Evolutionary conservation across 2,113 vertebrate genomes (phyloP), one percentile per base, ranked within the genome.

Genomic region (Anhinga anhinga): DNA sequence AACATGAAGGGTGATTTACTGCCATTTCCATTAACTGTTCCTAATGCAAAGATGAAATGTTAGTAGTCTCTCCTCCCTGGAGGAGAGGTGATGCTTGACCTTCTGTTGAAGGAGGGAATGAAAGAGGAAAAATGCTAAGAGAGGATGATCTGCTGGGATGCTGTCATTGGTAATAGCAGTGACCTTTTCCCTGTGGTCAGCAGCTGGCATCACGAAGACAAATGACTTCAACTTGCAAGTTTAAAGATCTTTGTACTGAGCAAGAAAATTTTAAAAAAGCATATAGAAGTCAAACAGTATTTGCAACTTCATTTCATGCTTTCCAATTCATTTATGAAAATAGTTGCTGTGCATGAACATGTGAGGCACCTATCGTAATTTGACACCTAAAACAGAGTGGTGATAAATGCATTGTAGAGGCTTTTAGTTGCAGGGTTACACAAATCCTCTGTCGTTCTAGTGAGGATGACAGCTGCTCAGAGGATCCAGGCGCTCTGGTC

Each of bases 181-280:
- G 94, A 95, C 96, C 95, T 96, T 95, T 95, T 97, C 81, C 83
- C 89, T 38, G 73, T 93, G 95, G 91, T 95, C 96, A 94, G 89
- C 81, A 94, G 77, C 84, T 82, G 93, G 78, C 91, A 94, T 90
- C 82, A 67, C 87, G 80, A 90, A 97, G 93, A 97, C 59, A 91
- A 96, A 97, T 96, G 30, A 63, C 91, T 96, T 73, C 63, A 70
- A 65, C 86, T 85, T 76, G 38, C 42, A 89, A 67, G 53, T 81
- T 94, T 93, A 95, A 94, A 91, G 81, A 86, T 88, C 34, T 89
- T 82, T 66, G 59, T 70, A 53, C 55, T 1, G 2, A 80, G 73
- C 30, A 73, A 89, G 73, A 90, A 90, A 82, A 93, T 81, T 9
- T 2, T 30, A 71, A 36, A 49, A 59, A n/a, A 0, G 1, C 18